Conservation (phyloP, 2,113 vertebrate genomes). For the Amblyopsis rosae region DNA sequence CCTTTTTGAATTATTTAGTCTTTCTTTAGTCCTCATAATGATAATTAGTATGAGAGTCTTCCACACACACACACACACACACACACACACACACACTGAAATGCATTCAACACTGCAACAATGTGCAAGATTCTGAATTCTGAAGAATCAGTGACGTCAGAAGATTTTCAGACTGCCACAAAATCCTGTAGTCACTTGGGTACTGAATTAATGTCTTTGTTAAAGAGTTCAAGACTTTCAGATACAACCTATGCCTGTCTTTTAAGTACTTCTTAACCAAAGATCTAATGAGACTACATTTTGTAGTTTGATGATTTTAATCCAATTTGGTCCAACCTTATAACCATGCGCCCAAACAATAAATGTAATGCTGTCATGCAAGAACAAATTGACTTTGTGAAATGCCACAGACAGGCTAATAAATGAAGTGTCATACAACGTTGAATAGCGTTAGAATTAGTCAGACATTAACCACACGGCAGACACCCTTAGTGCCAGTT, state of each 20-base stretch:
- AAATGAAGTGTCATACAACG: not conserved
- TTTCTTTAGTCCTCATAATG: slow-evolving; percentile 41
- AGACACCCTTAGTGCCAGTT: not conserved
- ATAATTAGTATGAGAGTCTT: slow-evolving; percentile 65
- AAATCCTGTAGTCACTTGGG: not conserved
- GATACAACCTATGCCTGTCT: not conserved
- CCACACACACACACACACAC: slow-evolving; percentile 59
- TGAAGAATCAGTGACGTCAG: not conserved
- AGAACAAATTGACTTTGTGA: not conserved
- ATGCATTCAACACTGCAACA: slow-evolving; percentile 29
- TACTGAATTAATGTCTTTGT: slow-evolving; percentile 7
- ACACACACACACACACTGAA: slow-evolving; percentile 52
- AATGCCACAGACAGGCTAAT: not conserved
- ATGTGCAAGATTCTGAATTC: slow-evolving; percentile 32
- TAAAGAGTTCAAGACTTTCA: slow-evolving; percentile 7
- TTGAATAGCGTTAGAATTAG: not conserved
- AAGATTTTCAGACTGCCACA: slow-evolving; percentile 11
- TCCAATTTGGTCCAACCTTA: not conserved
- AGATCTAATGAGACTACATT: not conserved
- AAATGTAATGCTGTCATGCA: no score
- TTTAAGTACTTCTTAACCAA: not conserved
- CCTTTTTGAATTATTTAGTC: slow-evolving; percentile 52
- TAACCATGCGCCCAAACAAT: no score
- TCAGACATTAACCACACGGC: no score
- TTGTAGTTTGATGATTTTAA: not conserved